Percentiles rank a stretch among this genome's conserved stretches.
Conservation (phyloP, 1,140 invertebrate species). For the Campoletis sonorensis region DNA sequence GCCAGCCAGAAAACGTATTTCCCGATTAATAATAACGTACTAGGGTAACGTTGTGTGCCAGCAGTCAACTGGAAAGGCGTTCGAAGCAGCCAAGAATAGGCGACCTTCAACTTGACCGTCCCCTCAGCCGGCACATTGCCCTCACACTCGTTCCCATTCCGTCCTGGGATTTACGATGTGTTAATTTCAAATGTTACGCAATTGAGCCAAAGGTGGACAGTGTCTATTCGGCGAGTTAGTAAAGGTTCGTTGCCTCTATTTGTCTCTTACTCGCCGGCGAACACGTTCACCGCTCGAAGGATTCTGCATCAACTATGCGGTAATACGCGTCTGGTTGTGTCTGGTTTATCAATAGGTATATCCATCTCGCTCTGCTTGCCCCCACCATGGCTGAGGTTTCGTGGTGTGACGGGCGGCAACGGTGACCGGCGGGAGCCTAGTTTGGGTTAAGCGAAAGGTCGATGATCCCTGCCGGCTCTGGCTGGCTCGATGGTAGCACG, state of each 20-base stretch:
- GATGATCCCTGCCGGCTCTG: background rate
- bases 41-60: background rate
- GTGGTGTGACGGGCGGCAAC: background rate
- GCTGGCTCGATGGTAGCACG: background rate
- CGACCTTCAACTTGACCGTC: slow-evolving; percentile 69
- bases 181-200: background rate
- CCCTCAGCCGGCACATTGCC: background rate
- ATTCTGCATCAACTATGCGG: background rate
- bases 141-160: background rate
- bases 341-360: slow-evolving; percentile 32
- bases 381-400: background rate
- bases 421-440: slow-evolving; percentile 7
- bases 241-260: background rate
- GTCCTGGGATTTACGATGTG: background rate
- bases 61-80: background rate
- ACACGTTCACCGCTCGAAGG: background rate
- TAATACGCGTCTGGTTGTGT: slow-evolving; percentile 19
- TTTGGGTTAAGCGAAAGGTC: slow-evolving; percentile 12
- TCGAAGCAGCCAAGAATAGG: slow-evolving; percentile 7
- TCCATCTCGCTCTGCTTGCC: background rate
- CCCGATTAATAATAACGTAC: background rate
- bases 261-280: background rate
- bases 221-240: slow-evolving; percentile 1
- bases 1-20: no score
- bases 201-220: background rate